Base-by-base conservation (phyloP, 2,113 vertebrate genomes). In the Gyps fulvus region DNA sequence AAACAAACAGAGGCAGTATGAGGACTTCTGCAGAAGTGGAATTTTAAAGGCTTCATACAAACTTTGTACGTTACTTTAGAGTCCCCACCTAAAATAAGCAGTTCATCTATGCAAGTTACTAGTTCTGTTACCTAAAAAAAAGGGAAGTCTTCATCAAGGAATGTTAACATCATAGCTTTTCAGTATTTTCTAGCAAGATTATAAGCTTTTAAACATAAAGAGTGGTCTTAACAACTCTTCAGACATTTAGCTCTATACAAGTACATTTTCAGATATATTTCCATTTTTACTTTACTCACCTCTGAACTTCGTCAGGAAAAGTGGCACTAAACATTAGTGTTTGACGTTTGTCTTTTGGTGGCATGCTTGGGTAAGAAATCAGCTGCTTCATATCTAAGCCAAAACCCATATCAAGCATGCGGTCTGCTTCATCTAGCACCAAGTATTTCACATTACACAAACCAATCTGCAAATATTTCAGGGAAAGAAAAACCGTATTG, bases 391-490 rank as follows among this genome's bases (percentile, higher is more conserved):
- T 99, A 40, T 98, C 98, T 10, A 98, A 98, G 47, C 98, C 99
- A 97, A 99, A 99, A 7, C 99, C 99, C 99, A 99, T 99, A 93
- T 99, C 99, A 96, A 99, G 91, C 99, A 99, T 99, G 26, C 99
- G 98, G 94, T 99, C 99, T 0, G 99, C 99, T 98, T 99, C 99
- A 93, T 99, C 99, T 89, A 99, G 93, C 65, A 99, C 99, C 91
- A 99, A 90, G 31, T 99, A 99, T 7, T 98, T 98, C 87, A 99
- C 54, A 61, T 99, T 98, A 31, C 42, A 97, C 74, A 99, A 93
- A 29, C 98, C 98, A 77, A 99, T 97, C 99, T 99, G 89, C 34
- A 91, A 91, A 23, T 13, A 86, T 94, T 95, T 81, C 22, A 63
- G 20, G 19, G 27, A 72, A 84, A 81, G 26, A 90, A 81, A 79